Evolutionary conservation across 2,797 vertebrate species (phyloP), one percentile per base, ranked within the genome.

Genomic region (Lepilemur septentrionalis): DNA sequence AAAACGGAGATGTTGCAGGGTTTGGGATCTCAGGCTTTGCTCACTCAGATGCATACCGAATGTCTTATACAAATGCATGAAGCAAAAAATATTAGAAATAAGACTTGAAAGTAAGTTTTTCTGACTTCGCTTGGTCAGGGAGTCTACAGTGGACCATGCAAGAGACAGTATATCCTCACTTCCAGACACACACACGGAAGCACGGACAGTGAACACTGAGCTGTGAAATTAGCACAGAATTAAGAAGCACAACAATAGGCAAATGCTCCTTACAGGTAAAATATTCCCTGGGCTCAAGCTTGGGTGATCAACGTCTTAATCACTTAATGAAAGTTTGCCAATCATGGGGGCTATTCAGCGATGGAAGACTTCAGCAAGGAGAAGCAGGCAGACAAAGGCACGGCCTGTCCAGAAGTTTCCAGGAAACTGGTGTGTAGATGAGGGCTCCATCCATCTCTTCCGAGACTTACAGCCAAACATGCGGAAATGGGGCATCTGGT

Each of bases 21-120:
- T 35, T 9, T 41, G 7, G 8, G 59, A 43, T 15, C 4, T 41
- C 8, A 48, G 38, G 3, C 5, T 82, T 25, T 23, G 1, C 22
- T 65, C 3, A 13, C 12, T 28, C 5, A 2, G 10, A 43, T 10
- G 35, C 1, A 4, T 10, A 46, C 20, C 13, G 7, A 8, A 1
- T 59, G 12, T 76, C n/a, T 67, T 41, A 4, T 6, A 6, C 8
- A 88, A 43, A 76, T 30, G 15, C 13, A 30, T 1, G 13, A 87
- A 38, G 20, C 20, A 50, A 57, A 32, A 48, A 32, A 46, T 75
- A 52, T 78, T 52, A 57, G 28, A 50, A 46, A 46, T 75, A n/a
- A 82, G 43, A 55, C 2, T 67, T 82, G 32, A 75, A 67, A 57
- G 7, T 0, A 38, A 65, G 18, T 18, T 57, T 87, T 72, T 89